Evolutionary conservation across 2,113 vertebrate species (phyloP).

Genomic region (Pseudorectes ferrugineus): DNA sequence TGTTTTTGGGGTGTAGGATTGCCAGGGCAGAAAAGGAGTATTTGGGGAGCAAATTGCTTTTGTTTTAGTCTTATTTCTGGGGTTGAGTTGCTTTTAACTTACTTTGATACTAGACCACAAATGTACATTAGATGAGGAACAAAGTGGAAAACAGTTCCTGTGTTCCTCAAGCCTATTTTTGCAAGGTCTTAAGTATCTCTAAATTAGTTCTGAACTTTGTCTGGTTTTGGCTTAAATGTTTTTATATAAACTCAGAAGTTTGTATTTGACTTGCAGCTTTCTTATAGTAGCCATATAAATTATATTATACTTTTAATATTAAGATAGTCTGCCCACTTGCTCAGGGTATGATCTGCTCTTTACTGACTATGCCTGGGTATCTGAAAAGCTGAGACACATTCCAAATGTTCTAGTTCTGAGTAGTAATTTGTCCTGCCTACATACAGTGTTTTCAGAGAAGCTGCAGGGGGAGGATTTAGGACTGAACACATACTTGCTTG

Average conservation of each 20-base stretch:
- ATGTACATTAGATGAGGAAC: not conserved
- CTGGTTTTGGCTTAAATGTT: not conserved
- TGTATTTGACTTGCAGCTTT: not conserved
- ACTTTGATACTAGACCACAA: not conserved
- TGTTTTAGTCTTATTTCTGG: not conserved
- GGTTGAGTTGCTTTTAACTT: not conserved
- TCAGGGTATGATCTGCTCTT: not conserved
- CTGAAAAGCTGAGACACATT: not conserved
- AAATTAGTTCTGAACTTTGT: not conserved
- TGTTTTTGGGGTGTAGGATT: not conserved
- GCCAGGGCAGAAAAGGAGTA: not conserved
- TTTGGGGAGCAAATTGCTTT: not conserved
- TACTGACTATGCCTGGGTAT: not conserved
- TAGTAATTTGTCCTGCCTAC: conserved; percentile 4
- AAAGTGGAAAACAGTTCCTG: not conserved
- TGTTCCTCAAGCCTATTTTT: not conserved
- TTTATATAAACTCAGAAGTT: not conserved
- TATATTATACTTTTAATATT: not conserved
- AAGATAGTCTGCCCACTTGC: not conserved
- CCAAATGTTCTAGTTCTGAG: not conserved
- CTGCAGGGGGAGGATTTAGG: not conserved
- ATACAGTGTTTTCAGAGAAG: not conserved
- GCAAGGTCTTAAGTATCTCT: not conserved
- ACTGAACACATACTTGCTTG: not conserved
- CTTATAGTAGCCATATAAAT: not conserved